phyloP scores from a whole-genome alignment of 1,140 invertebrate genomes.

The Heliothis subflexa region DNA sequence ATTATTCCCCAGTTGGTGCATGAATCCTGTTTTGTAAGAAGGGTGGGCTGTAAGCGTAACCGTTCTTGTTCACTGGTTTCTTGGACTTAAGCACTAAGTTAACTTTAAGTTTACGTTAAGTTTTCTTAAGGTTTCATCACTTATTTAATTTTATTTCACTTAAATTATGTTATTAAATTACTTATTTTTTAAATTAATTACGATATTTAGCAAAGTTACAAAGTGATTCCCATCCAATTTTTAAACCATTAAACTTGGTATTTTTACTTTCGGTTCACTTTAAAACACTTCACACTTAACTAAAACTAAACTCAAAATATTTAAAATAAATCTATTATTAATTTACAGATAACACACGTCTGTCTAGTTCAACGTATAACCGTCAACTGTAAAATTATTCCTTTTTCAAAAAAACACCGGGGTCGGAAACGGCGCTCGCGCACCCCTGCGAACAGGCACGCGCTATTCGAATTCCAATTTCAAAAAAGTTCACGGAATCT shows the following conservation, averaged over 20 bases:
- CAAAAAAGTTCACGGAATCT: not conserved
- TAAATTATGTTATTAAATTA: constrained; percentile 22
- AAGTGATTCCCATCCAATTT: not conserved
- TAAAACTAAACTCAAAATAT: constrained; percentile 12
- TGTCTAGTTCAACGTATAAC: constrained; percentile 61
- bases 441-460: constrained; percentile 78
- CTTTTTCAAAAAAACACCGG: constrained; percentile 67
- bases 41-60: constrained; percentile 69
- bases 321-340: not conserved
- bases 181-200: not conserved
- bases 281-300: constrained; percentile 14
- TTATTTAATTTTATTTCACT: constrained; percentile 6
- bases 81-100: constrained; percentile 9
- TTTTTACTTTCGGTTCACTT: constrained; percentile 8
- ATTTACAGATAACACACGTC: constrained; percentile 47
- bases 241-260: constrained; percentile 24
- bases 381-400: constrained; percentile 70
- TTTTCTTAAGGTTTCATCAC: constrained; percentile 3
- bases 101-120: not conserved
- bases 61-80: constrained; percentile 57
- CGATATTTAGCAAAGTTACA: not conserved
- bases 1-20: constrained; percentile 64
- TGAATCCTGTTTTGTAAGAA: constrained; percentile 61
- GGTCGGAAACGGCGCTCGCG: constrained; percentile 77
- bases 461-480: constrained; percentile 54